Conservation (phyloP, 2,113 vertebrate species). For the Atrichornis clamosus region DNA sequence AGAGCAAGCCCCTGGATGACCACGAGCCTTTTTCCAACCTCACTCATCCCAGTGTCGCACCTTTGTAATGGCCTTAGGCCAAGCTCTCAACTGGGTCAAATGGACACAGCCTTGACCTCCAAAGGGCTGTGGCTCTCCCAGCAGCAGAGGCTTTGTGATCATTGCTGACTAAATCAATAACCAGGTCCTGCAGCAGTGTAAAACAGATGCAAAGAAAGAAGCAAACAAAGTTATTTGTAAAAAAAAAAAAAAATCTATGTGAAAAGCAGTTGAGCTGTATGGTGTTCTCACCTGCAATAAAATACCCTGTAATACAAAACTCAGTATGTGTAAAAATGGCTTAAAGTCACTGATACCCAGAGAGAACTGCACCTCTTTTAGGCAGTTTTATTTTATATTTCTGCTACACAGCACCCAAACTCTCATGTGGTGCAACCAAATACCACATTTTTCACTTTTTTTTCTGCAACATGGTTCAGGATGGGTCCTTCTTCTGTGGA, state of each 20-base stretch:
- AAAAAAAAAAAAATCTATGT: too few species aligned
- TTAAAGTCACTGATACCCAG: neutral
- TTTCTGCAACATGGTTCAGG: neutral
- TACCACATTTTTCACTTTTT: neutral
- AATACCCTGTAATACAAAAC: neutral
- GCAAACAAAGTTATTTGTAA: neutral
- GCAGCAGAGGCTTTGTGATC: neutral
- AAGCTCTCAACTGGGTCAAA: neutral
- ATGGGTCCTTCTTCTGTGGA: neutral
- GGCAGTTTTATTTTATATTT: neutral
- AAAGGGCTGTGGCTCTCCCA: neutral
- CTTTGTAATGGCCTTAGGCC: neutral
- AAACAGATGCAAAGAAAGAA: neutral
- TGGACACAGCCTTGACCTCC: neutral
- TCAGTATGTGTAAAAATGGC: neutral
- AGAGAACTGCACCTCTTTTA: neutral
- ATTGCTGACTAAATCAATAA: neutral
- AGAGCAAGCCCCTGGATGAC: neutral
- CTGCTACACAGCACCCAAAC: neutral
- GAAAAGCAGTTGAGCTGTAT: neutral
- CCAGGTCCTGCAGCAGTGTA: neutral
- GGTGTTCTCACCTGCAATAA: neutral
- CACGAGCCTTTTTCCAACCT: neutral
- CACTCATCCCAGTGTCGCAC: neutral
- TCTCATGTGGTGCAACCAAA: neutral